Conservation (phyloP, 2,888 invertebrate species). For the Aphrophora alni region DNA sequence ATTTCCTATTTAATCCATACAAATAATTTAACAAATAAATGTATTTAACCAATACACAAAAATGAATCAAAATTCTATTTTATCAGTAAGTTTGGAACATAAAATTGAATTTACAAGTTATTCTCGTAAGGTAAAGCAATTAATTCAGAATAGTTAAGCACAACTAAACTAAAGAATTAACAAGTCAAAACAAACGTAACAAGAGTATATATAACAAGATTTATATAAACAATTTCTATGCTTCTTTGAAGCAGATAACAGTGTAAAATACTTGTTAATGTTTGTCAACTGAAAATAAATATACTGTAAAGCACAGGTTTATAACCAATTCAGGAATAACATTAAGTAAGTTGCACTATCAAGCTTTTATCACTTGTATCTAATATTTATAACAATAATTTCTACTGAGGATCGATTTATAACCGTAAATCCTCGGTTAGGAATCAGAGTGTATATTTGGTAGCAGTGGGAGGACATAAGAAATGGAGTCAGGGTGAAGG, state of each 20-base stretch:
- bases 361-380: neutral
- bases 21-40: neutral
- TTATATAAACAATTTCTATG: neutral
- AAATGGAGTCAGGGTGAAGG: slow-evolving; percentile 49
- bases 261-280: neutral
- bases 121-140: too few relatives aligned
- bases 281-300: slow-evolving; percentile 16
- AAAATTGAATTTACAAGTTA: too few relatives aligned
- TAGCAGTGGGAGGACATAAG: slow-evolving; percentile 40
- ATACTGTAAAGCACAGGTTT: neutral
- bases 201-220: neutral
- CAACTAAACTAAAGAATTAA: neutral
- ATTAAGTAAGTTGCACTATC: neutral
- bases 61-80: too few relatives aligned
- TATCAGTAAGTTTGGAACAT: too few relatives aligned
- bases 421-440: slow-evolving; percentile 36
- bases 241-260: neutral
- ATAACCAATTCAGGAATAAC: neutral
- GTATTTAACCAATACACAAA: neutral
- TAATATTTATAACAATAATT: neutral
- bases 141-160: neutral
- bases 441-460: slow-evolving; percentile 40
- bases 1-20: neutral
- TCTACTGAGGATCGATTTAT: slow-evolving; percentile 32
- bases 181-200: neutral